phyloP scores from a whole-genome alignment of 2,797 vertebrate genomes.

The Alcedo atthis region DNA sequence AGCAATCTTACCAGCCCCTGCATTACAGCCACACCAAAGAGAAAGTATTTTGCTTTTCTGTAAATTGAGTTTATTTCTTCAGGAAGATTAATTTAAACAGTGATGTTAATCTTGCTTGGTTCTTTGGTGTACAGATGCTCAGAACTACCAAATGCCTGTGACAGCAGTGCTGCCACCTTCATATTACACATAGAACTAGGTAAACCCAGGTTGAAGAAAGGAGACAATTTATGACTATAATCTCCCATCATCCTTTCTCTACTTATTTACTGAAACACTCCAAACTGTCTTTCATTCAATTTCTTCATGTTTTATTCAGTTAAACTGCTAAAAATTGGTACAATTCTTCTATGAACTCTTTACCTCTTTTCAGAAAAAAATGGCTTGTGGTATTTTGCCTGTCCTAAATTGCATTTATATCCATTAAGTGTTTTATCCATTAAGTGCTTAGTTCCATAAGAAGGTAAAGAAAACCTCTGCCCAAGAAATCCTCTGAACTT shows the following conservation, averaged over 20 bases:
- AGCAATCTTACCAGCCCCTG: background rate
- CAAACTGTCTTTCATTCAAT: background rate
- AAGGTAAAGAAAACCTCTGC: background rate
- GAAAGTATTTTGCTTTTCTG: background rate
- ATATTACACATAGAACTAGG: background rate
- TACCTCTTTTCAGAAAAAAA: background rate
- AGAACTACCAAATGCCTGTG: background rate
- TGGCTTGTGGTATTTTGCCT: background rate
- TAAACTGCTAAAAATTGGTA: background rate
- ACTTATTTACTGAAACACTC: background rate
- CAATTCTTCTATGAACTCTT: background rate
- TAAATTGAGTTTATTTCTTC: background rate
- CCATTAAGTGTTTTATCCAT: background rate
- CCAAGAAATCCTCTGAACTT: background rate
- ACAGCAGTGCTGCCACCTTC: background rate
- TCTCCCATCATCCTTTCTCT: background rate
- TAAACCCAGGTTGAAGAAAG: accelerated
- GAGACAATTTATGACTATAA: background rate
- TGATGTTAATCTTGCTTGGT: background rate
- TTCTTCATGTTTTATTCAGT: background rate
- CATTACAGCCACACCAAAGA: background rate
- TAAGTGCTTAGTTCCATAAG: background rate
- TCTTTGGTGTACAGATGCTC: background rate
- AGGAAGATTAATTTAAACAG: background rate
- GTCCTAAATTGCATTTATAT: background rate